Conservation (phyloP, 2,888 invertebrate genomes). For the Synanthedon vespiformis region DNA sequence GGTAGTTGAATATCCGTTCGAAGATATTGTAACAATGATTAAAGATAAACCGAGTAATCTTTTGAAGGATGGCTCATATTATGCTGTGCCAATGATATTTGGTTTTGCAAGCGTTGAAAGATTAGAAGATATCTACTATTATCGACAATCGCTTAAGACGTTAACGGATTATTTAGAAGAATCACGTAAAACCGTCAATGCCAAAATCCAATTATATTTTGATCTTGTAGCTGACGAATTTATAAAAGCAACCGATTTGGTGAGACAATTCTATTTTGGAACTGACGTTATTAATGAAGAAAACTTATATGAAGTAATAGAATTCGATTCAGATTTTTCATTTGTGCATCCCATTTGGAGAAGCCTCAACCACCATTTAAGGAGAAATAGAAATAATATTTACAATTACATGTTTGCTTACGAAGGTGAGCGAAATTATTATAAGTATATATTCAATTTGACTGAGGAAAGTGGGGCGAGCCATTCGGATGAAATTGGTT, state of each 20-base stretch:
- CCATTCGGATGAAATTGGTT: slow-evolving; percentile 37
- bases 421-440: slow-evolving; percentile 15
- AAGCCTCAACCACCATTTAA: slow-evolving; percentile 22
- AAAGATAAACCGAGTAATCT: slow-evolving; percentile 2
- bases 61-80: not conserved
- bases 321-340: slow-evolving; percentile 32
- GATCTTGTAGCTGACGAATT: not conserved
- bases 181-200: not conserved
- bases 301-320: slow-evolving; percentile 14
- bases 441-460: slow-evolving; percentile 3
- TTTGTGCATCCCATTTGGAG: slow-evolving; percentile 29
- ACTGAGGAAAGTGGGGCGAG: slow-evolving; percentile 13
- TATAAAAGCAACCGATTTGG: not conserved
- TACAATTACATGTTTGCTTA: slow-evolving; percentile 41
- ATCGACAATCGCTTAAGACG: slow-evolving; percentile 10
- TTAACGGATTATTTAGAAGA: not conserved
- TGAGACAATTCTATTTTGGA: slow-evolving; percentile 7
- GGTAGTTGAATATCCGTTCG: slow-evolving; percentile 1
- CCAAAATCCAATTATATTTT: not conserved
- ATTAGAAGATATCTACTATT: not conserved
- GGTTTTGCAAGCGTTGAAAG: slow-evolving; percentile 4
- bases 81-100: slow-evolving; percentile 1
- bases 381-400: slow-evolving; percentile 17
- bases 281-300: slow-evolving; percentile 7
- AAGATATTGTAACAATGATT: slow-evolving; percentile 2